Evolutionary conservation across 2,797 vertebrate species (phyloP).

Genomic region (Lutjanus argentimaculatus): DNA sequence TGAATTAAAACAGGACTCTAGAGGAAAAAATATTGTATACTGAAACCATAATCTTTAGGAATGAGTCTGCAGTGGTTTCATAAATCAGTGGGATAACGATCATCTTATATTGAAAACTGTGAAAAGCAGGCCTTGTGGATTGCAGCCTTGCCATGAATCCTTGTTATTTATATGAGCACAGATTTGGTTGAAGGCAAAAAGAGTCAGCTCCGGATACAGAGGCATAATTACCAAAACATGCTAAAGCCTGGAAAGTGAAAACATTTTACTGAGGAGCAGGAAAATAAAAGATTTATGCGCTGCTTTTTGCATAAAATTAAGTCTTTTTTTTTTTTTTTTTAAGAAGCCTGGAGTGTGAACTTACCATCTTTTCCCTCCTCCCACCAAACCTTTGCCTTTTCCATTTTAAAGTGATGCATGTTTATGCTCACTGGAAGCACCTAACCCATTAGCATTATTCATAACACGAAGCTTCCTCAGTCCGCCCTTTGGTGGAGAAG

Average conservation of each 20-base stretch:
- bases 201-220: conserved; percentile 33
- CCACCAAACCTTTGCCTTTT: conserved; percentile 49
- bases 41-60: not conserved
- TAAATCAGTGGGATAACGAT: conserved; percentile 17
- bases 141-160: conserved; percentile 25
- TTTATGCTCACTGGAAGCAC: conserved; percentile 72
- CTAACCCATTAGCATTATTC: conserved; percentile 81
- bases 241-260: conserved; percentile 68
- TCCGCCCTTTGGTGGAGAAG: conserved; percentile 62
- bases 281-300: conserved; percentile 75
- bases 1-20: not conserved
- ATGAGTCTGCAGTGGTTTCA: not conserved
- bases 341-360: conserved; percentile 59
- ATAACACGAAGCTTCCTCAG: conserved; percentile 59
- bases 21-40: not conserved
- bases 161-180: conserved; percentile 46
- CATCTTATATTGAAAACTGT: conserved; percentile 15
- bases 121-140: not conserved
- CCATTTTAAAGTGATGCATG: conserved; percentile 68
- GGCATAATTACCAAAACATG: conserved; percentile 74
- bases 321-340: conserved; percentile 3
- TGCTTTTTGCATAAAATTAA: conserved; percentile 75
- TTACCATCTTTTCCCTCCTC: conserved; percentile 29
- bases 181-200: conserved; percentile 61
- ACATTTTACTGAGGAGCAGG: conserved; percentile 60